phyloP scores from a whole-genome alignment of 2,888 invertebrate genomes.

The Disparrhopalites patrizii region DNA sequence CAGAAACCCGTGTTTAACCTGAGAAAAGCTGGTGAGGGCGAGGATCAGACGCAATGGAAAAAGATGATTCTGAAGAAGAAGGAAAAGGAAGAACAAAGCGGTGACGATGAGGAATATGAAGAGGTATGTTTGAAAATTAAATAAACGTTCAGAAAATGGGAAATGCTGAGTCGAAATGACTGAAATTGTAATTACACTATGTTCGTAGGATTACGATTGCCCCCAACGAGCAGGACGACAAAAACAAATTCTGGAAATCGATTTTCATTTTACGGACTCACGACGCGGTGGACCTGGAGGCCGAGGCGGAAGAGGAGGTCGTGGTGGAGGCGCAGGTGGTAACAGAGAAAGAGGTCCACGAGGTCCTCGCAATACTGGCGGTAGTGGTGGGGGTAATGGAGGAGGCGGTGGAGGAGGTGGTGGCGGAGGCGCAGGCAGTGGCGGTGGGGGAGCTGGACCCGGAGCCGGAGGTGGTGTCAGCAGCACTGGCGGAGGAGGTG shows the following conservation, averaged over 20 bases:
- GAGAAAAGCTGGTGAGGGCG: slow-evolving; percentile 91
- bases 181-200: slow-evolving; percentile 8
- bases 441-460: slow-evolving; percentile 47
- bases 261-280: slow-evolving; percentile 79
- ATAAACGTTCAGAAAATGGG: too few species aligned
- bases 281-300: slow-evolving; percentile 61
- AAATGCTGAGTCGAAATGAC: too few species aligned
- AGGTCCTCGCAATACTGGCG: background rate
- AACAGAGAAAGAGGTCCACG: slow-evolving; percentile 35
- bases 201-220: slow-evolving; percentile 57
- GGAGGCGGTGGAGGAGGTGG: slow-evolving; percentile 5
- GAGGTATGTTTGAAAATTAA: too few species aligned
- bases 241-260: slow-evolving; percentile 79
- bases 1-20: slow-evolving; percentile 83
- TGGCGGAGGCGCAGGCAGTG: slow-evolving; percentile 1
- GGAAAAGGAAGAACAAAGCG: slow-evolving; percentile 58
- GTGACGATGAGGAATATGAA: slow-evolving; percentile 62
- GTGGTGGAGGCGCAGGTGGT: slow-evolving; percentile 53
- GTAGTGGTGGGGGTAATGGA: background rate
- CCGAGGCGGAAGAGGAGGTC: slow-evolving; percentile 54
- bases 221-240: slow-evolving; percentile 82
- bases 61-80: slow-evolving; percentile 76
- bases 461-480: slow-evolving; percentile 47
- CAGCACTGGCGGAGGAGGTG: slow-evolving; percentile 44
- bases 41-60: slow-evolving; percentile 87